Base-by-base conservation (phyloP, 2,888 invertebrate species). In the Folsomia manolachei region DNA sequence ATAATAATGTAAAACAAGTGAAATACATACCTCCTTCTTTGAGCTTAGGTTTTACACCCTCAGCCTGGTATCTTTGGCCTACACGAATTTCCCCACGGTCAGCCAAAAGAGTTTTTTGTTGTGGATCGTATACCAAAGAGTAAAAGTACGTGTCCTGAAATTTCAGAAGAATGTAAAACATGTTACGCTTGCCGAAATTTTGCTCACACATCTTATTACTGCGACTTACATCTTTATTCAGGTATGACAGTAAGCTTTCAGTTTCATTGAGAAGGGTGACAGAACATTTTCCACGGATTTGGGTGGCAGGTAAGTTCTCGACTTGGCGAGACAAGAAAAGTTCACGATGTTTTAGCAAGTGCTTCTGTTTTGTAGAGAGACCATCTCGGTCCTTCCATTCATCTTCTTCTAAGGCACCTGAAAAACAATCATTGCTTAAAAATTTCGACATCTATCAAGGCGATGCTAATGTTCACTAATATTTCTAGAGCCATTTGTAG, bases 241-340 rank as follows among this genome's bases (percentile, higher is more conserved):
- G 89, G 88, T 99, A 99, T 85, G 95, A 95, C 84, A 91, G 89
- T 83, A 97, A 89, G 81, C 95, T 94, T 88, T 99, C 99, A 72
- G 97, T 97, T 88, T 99, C 99, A 87, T 98, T 98, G 86, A 99
- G 91, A 82, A 99, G 88, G 81, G 97, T 97, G 82, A 99, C 99
- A 82, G 94, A 92, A 87, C 99, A 99, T 88, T 99, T 99, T 85
- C 97, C 99, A 84, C 99, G 90, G 83, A 99, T 99, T 87, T 97
- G 95, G 75, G 97, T 98, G 81, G 98, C 98, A 75, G 98, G 97
- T 85, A 99, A 88, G 74, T 97, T 97, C 86, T 99, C 98, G 83
- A 97, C 94, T 88, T 94, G 94, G 82, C 98, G 90, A 66, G 98
- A 97, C 80, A 99, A 89, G 88, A 99, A 99, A 83, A 99, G 88